Conservation (phyloP, 2,113 vertebrate species). For the Hemibagrus wyckioides region DNA sequence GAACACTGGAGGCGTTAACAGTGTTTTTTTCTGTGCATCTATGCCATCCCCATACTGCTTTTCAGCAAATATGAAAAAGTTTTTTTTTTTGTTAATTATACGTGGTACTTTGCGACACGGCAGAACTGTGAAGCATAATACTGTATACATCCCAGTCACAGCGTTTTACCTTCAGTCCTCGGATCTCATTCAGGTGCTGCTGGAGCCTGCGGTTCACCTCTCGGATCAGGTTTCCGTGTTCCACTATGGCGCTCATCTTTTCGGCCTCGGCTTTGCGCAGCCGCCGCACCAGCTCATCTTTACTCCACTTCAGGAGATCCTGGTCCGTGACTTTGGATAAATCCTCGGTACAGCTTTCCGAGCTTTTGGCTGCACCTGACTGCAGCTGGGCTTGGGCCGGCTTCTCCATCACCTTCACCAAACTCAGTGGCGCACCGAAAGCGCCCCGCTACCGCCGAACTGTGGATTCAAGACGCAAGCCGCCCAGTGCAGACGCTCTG, state of each 20-base stretch:
- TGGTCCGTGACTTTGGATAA: conserved; percentile 88
- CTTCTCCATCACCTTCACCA: conserved; percentile 66
- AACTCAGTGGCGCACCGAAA: conserved; percentile 42
- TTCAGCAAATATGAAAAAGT: background rate
- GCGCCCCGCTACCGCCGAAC: conserved; percentile 27
- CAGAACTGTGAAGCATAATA: background rate
- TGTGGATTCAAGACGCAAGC: conserved; percentile 37
- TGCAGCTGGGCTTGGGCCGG: conserved; percentile 57
- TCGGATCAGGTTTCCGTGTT: conserved; percentile 94
- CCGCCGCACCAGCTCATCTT: conserved; percentile 90
- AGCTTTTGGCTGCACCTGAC: conserved; percentile 59
- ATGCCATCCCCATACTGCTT: background rate
- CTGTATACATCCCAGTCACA: background rate
- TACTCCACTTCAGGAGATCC: conserved; percentile 90
- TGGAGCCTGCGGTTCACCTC: conserved; percentile 97
- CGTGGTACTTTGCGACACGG: background rate
- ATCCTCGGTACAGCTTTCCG: conserved; percentile 77
- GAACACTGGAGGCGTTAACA: background rate
- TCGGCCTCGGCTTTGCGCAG: conserved; percentile 90
- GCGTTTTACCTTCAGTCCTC: conserved; percentile 89
- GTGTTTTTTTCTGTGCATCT: background rate
- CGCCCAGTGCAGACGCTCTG: conserved; percentile 45
- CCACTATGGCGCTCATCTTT: conserved; percentile 94
- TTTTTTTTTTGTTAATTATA: background rate
- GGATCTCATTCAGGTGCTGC: conserved; percentile 93